A percentile compares a stretch with the other conserved stretches of the same genome.
phyloP scores from a whole-genome alignment of 1,140 invertebrate genomes.

The Papilio xuthus region DNA sequence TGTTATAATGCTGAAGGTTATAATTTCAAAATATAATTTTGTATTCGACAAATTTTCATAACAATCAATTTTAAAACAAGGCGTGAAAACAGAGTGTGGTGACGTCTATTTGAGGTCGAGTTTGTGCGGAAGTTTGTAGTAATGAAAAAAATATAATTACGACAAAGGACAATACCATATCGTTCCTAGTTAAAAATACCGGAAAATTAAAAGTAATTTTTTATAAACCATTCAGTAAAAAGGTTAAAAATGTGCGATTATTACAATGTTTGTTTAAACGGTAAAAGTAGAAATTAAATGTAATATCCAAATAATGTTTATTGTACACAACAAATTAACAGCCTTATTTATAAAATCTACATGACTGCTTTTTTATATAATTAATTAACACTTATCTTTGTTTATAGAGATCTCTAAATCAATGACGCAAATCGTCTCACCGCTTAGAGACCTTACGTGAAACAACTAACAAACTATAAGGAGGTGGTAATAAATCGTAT shows the following conservation, averaged over 20 bases:
- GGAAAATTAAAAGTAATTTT: conserved; percentile 17
- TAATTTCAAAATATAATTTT: conserved; percentile 10
- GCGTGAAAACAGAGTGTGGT: conserved; percentile 42
- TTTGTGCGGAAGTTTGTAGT: conserved; percentile 59
- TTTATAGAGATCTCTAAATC: conserved; percentile 4
- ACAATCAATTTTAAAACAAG: conserved; percentile 45
- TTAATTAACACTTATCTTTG: background rate
- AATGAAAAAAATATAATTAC: conserved; percentile 34
- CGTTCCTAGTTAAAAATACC: background rate
- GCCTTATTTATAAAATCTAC: background rate
- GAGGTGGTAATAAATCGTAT: conserved; percentile 4
- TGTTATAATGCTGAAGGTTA: background rate
- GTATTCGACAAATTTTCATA: conserved; percentile 42
- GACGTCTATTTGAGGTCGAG: conserved; percentile 54
- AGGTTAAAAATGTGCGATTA: background rate
- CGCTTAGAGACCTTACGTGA: conserved; percentile 24
- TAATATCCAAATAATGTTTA: background rate
- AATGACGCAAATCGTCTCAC: conserved; percentile 12
- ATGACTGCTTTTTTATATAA: background rate
- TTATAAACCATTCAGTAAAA: background rate
- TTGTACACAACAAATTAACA: background rate
- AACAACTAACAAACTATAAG: background rate
- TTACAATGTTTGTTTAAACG: too few relatives aligned
- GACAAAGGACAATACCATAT: conserved; percentile 47
- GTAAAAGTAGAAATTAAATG: background rate